These are phyloP conservation scores for Notothenia rossii DNA, from an alignment of 2,113 vertebrate species.

Conservation along the genomic window DNA sequence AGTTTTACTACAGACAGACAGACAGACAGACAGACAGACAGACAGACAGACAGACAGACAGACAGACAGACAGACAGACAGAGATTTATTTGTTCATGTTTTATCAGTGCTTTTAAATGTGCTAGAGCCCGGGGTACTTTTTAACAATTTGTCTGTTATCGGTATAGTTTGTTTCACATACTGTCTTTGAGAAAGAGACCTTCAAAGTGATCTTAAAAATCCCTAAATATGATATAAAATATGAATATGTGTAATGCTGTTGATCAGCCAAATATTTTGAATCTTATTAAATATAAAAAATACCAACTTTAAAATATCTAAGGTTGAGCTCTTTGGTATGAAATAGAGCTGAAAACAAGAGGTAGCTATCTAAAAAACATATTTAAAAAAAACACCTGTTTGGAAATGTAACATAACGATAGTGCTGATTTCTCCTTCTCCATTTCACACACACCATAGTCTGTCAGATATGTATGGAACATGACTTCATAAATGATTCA, in stretches of 20 bases:
- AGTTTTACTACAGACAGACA: neutral
- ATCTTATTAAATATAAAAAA: neutral
- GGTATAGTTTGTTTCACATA: neutral
- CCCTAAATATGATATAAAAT: neutral
- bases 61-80: no score
- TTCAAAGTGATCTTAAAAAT: neutral
- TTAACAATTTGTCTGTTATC: no score
- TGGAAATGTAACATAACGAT: neutral
- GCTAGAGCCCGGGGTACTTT: no score
- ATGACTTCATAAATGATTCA: conserved; percentile 61
- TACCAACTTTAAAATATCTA: neutral
- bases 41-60: no score
- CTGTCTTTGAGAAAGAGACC: neutral
- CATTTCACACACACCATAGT: neutral
- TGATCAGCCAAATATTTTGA: neutral
- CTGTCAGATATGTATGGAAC: conserved; percentile 8
- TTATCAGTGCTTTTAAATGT: no score
- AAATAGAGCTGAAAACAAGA: neutral
- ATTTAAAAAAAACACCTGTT: neutral
- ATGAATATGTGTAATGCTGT: neutral
- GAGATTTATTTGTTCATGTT: no score
- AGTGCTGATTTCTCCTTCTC: neutral
- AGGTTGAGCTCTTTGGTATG: neutral
- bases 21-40: no score
- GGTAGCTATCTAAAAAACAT: neutral